These are phyloP conservation scores for Chrysopa pallens DNA, from an alignment of 1,140 invertebrate species.

Conservation along the genomic window DNA sequence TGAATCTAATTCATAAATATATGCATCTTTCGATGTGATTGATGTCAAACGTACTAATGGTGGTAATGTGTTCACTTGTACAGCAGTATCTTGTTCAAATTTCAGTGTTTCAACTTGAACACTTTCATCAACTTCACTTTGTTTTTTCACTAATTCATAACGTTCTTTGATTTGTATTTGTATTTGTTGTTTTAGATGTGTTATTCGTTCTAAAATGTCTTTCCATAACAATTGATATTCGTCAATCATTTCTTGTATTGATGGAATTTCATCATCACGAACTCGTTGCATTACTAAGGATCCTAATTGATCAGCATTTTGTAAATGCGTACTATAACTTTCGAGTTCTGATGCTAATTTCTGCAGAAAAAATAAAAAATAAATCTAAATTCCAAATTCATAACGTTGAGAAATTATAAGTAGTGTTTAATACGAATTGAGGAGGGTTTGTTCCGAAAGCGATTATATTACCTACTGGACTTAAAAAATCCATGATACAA, in stretches of 20 bases:
- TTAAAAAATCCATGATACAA: too few relatives aligned
- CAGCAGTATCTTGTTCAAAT: slow-evolving; percentile 52
- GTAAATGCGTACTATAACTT: slow-evolving; percentile 27
- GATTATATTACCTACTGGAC: too few relatives aligned
- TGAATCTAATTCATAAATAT: slow-evolving; percentile 46
- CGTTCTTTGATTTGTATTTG: slow-evolving; percentile 16
- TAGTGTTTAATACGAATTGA: too few relatives aligned
- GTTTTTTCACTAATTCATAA: not conserved
- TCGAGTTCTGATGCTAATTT: slow-evolving; percentile 36
- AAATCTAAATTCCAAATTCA: too few relatives aligned
- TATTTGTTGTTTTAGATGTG: slow-evolving; percentile 27
- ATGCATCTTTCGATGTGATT: slow-evolving; percentile 62
- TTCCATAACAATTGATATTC: slow-evolving; percentile 48
- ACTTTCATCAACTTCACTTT: slow-evolving; percentile 31
- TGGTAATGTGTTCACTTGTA: slow-evolving; percentile 60
- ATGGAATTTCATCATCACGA: slow-evolving; percentile 29
- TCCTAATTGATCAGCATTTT: slow-evolving; percentile 36
- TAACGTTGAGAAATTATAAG: too few relatives aligned
- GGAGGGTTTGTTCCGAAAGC: too few relatives aligned
- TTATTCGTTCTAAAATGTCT: slow-evolving; percentile 35
- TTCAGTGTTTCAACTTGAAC: slow-evolving; percentile 54
- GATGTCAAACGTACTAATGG: slow-evolving; percentile 32
- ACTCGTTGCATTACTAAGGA: slow-evolving; percentile 34
- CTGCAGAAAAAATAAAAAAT: slow-evolving; percentile 11
- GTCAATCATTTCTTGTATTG: slow-evolving; percentile 42